Evolutionary conservation across 2,113 vertebrate species (phyloP), one percentile per base, ranked within the genome.

Genomic region (Ginglymostoma cirratum): DNA sequence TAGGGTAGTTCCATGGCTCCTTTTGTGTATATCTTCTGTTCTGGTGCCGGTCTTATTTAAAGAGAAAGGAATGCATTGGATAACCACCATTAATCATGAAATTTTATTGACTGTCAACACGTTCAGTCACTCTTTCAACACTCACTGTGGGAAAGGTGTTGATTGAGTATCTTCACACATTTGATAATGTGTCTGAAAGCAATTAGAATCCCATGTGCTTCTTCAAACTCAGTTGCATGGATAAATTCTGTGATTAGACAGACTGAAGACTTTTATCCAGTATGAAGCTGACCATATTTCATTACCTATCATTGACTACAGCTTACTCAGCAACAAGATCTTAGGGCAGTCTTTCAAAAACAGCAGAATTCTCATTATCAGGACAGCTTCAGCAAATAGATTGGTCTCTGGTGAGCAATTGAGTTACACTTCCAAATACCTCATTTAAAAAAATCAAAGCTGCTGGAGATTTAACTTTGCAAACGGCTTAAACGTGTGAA

Each of bases 141-240:
- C 17, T 83, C 61, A 93, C n/a, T 65, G 61, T 93, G 55, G 89
- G 61, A n/a, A 38, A n/a, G 61, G 17, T 38, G 89, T 66, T 66
- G 34, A 93, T 15, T 65, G 89, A 66, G 89, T 15, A 34, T 3
- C 27, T 65, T n/a, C 17, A 93, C 61, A 27, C 89, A 65, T 66
- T 93, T 38, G 61, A 93, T 93, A 65, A 93, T n/a, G 89, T 93
- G n/a, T 61, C 15, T 93, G 89, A 66, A 66, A 93, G 89, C 89
- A 93, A 93, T 93, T 66, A 66, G 55, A 93, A 38, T 38, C 89
- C 14, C 4, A 65, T 3, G 23, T 21, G 30, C 17, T 66, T 93
- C 89, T 93, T 55, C 42, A 45, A 66, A 93, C 15, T 21, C 55
- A 38, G 55, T 66, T 17, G 61, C 55, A 7, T 23, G 52, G 61